Base-by-base conservation (phyloP, 2,797 vertebrate species). In the Caiman crocodilus region DNA sequence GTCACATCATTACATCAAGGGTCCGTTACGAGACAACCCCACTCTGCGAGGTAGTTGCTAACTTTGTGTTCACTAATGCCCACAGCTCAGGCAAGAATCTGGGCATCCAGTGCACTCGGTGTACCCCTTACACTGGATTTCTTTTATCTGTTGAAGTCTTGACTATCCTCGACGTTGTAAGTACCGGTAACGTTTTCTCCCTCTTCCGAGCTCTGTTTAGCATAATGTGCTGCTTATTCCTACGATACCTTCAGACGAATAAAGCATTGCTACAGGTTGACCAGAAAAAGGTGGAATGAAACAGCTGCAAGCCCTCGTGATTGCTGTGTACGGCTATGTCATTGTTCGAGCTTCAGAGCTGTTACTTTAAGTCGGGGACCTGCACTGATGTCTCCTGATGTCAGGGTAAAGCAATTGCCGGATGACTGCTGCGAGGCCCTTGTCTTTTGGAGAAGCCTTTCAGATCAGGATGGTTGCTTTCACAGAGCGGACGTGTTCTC, bases 401-500 rank as follows among this genome's bases (percentile, higher is more conserved):
- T 50, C 42, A 50, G 42, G 42, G 42, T 50, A 50, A 50, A 50
- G 42, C 11, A 11, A 50, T 50, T 50, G 42, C 87, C 26, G 61
- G n/a, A 35, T 90, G 65, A 59, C 89, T 94, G 93, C 90, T 82
- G 80, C 0, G 1, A 95, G 89, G 65, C 93, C 81, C 81, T 50
- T 88, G 81, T 56, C 80, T 4, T 76, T 94, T 81, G 69, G 81
- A 76, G 85, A 81, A 82, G 1, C 1, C 79, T 80, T 92, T 80
- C 89, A 76, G 64, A 82, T 88, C 84, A 90, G 95, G 79, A 96
- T 83, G 94, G 83, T 79, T 92, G 64, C 58, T 89, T 4, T 59
- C 58, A 15, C 3, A 32, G 58, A 32, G 87, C 59, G 61, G 11
- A 81, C 80, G 76, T 20, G 20, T 20, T 61, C 18, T 23, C 23